Conservation (phyloP, 2,113 vertebrate species). For the Xyliphius kryptos region DNA sequence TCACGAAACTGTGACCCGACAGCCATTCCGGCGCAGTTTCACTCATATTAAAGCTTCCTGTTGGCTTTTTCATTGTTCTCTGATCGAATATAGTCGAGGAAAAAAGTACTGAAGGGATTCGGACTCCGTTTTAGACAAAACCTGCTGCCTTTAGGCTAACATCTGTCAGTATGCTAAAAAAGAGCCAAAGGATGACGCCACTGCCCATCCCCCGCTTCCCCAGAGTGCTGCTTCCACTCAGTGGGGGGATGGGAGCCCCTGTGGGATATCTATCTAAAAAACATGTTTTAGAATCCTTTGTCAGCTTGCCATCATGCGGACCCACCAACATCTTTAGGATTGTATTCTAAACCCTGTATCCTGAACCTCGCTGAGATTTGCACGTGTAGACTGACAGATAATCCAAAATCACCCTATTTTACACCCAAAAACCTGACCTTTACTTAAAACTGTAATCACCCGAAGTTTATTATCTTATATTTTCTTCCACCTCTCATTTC, state of each 20-base stretch:
- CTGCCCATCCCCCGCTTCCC: constrained; percentile 22
- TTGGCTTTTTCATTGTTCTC: not conserved
- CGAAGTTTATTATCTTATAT: constrained; percentile 2
- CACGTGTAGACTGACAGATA: constrained; percentile 8
- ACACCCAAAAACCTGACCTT: constrained; percentile 5
- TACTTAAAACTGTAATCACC: constrained; percentile 7
- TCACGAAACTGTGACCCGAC: not conserved
- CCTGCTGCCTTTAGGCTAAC: constrained; percentile 53
- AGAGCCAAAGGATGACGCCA: not conserved
- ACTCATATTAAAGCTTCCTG: not conserved
- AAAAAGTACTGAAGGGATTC: not conserved
- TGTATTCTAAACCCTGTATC: constrained; percentile 11
- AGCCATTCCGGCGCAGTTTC: constrained; percentile 16
- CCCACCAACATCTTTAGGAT: not conserved
- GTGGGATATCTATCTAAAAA: constrained; percentile 7
- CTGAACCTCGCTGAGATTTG: not conserved
- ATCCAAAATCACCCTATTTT: not conserved
- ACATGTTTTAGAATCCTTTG: constrained; percentile 15
- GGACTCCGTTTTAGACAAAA: constrained; percentile 20
- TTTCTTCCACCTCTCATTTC: not conserved
- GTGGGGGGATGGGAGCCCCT: constrained; percentile 24
- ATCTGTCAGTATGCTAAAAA: constrained; percentile 51
- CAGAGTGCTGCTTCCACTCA: constrained; percentile 15
- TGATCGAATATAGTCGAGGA: not conserved
- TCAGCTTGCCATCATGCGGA: constrained; percentile 3